A percentile compares a stretch with the other conserved stretches of the same genome.
Evolutionary conservation across 1,140 invertebrate genomes (phyloP).

Genomic region (Heliconius nattereri): DNA sequence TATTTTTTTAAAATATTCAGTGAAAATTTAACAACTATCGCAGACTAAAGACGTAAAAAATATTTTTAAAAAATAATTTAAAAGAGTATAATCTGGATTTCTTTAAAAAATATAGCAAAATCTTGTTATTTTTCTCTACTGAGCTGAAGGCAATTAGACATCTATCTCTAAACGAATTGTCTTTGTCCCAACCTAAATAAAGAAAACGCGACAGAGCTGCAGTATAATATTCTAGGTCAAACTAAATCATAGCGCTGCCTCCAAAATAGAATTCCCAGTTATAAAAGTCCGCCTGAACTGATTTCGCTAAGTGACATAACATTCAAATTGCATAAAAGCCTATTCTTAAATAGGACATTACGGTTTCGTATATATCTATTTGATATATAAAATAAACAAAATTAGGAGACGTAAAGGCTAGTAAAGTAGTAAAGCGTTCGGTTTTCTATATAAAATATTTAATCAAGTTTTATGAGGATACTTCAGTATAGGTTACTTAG

Average conservation of each 20-base stretch:
- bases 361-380: background rate
- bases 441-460: background rate
- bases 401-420: background rate
- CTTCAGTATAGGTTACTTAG: background rate
- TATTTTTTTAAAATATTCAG: too few species aligned
- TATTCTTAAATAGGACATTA: background rate
- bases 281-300: slow-evolving; percentile 33
- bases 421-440: background rate
- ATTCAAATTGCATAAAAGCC: slow-evolving; percentile 18
- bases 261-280: slow-evolving; percentile 35
- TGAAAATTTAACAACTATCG: too few species aligned
- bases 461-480: background rate
- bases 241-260: slow-evolving; percentile 1
- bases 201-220: slow-evolving; percentile 25
- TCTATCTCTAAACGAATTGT: background rate
- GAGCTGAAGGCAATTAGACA: slow-evolving; percentile 1
- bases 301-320: slow-evolving; percentile 19
- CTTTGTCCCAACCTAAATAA: background rate
- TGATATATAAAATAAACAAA: background rate
- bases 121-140: background rate
- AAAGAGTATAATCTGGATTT: background rate
- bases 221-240: slow-evolving; percentile 27
- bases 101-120: background rate
- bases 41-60: background rate
- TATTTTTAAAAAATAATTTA: background rate